A percentile compares a stretch with the other conserved stretches of the same genome.
phyloP scores from a whole-genome alignment of 2,888 invertebrate genomes.

The Chymomyza amoena region DNA sequence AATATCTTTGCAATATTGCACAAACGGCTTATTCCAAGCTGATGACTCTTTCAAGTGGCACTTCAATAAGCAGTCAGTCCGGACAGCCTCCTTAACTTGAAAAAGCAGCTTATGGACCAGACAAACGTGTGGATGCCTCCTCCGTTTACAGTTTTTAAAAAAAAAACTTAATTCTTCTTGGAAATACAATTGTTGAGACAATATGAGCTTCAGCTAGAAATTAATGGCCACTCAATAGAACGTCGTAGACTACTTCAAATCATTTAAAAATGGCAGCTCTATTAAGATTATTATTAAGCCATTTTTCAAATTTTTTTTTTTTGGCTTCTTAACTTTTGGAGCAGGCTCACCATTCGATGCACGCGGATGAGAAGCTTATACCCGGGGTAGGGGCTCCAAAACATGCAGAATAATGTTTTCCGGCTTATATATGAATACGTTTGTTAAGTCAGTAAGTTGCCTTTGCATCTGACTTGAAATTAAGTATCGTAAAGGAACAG shows the following conservation, averaged over 20 bases:
- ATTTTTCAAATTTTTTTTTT: no score
- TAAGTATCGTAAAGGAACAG: no score
- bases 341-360: no score
- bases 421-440: no score
- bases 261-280: background rate
- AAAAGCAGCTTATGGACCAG: constrained; percentile 37
- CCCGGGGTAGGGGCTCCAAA: no score
- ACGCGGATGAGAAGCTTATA: no score
- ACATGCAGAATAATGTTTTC: no score
- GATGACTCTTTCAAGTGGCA: constrained; percentile 37
- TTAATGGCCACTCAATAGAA: background rate
- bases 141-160: background rate
- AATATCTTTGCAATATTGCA: constrained; percentile 8
- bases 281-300: background rate
- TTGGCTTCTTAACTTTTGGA: no score
- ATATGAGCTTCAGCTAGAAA: background rate
- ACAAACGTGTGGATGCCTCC: background rate
- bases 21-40: constrained; percentile 39
- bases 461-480: no score
- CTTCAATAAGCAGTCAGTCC: constrained; percentile 17
- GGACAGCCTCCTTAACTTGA: constrained; percentile 3
- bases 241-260: background rate
- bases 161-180: background rate
- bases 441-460: no score
- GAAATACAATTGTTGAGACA: constrained; percentile 6